phyloP scores from a whole-genome alignment of 2,113 vertebrate genomes.

The Ciconia stormi region DNA sequence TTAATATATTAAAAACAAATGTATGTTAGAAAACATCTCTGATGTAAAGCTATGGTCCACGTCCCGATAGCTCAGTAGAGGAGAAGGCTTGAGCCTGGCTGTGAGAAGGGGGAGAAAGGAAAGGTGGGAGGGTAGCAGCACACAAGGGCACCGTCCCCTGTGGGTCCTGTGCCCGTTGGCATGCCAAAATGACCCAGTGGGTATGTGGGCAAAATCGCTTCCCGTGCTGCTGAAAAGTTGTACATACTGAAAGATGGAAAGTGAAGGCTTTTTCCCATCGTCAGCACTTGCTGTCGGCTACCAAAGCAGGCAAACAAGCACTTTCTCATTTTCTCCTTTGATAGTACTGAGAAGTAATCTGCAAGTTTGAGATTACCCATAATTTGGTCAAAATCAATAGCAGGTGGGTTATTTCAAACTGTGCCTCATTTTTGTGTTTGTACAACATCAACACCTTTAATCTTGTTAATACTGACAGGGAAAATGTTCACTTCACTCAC shows the following conservation, averaged over 20 bases:
- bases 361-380: slow-evolving; percentile 19
- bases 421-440: slow-evolving; percentile 58
- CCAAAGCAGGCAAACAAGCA: not conserved
- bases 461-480: slow-evolving; percentile 37
- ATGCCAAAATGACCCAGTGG: not conserved
- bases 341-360: slow-evolving; percentile 23
- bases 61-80: not conserved
- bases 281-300: not conserved
- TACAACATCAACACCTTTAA: slow-evolving; percentile 62
- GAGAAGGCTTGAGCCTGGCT: not conserved
- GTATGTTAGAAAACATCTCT: not conserved
- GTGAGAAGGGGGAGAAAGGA: not conserved
- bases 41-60: not conserved
- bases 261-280: not conserved
- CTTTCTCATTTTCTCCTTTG: not conserved
- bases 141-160: fast-evolving
- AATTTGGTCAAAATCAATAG: slow-evolving; percentile 59
- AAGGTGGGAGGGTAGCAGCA: not conserved
- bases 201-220: not conserved
- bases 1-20: slow-evolving; percentile 43
- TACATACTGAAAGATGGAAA: not conserved
- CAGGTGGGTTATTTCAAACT: slow-evolving; percentile 61
- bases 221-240: not conserved
- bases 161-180: not conserved
- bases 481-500: not conserved